Conservation (phyloP, 2,888 invertebrate species). For the Adela reaumurella region DNA sequence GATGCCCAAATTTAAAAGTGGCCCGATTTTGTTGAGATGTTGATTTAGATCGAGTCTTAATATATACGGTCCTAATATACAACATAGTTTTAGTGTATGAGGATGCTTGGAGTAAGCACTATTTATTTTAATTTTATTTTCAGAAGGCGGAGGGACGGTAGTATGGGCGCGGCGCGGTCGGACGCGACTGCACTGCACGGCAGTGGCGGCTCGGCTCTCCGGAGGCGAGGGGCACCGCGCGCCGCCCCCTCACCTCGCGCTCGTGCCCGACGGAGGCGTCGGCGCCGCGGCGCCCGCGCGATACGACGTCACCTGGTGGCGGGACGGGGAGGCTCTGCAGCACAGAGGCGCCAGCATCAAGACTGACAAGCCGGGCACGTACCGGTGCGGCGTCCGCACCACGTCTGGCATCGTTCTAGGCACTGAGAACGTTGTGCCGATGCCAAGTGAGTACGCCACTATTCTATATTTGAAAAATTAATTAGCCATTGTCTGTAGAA, state of each 20-base stretch:
- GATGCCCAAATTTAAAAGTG: no score
- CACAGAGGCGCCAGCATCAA: not conserved
- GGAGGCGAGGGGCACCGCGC: not conserved
- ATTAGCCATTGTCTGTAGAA: no score
- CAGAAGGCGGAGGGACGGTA: not conserved
- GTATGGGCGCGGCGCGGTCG: not conserved
- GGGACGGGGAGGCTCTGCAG: constrained; percentile 1
- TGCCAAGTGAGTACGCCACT: not conserved
- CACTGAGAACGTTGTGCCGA: not conserved
- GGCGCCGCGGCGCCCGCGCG: not conserved
- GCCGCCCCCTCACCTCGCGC: not conserved
- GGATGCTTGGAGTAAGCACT: not conserved
- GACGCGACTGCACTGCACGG: not conserved
- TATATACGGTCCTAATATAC: no score
- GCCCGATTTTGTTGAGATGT: no score
- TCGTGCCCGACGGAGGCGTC: not conserved
- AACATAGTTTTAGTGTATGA: no score
- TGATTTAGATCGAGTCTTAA: no score
- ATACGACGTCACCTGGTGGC: not conserved
- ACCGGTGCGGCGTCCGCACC: not conserved
- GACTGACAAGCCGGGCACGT: not conserved
- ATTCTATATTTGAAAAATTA: no score
- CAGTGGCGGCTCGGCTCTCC: not conserved
- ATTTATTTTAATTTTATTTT: not conserved
- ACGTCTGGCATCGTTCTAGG: not conserved